Percentiles rank a stretch among this genome's conserved stretches.
phyloP scores from a whole-genome alignment of 2,888 invertebrate genomes.

The Scaptomyza caliginosa region DNA sequence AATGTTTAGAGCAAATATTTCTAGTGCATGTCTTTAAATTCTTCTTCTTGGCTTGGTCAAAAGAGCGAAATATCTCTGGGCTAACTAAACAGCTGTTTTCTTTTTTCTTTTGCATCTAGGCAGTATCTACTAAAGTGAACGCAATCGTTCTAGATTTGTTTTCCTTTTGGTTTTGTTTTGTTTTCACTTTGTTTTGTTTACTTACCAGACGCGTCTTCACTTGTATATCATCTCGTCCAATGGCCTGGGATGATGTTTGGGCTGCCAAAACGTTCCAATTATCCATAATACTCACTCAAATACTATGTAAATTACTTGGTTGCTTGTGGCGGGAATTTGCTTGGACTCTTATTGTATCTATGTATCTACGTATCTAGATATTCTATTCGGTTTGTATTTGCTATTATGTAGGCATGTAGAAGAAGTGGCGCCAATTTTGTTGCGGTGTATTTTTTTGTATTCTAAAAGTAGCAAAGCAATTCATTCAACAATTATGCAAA shows the following conservation, averaged over 20 bases:
- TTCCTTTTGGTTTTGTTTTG: constrained; percentile 68
- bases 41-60: constrained; percentile 33
- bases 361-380: constrained; percentile 1
- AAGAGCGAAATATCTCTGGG: constrained; percentile 52
- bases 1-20: constrained; percentile 52
- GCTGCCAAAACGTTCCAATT: constrained; percentile 89
- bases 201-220: constrained; percentile 82
- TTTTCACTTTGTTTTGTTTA: constrained; percentile 44
- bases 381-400: constrained; percentile 31
- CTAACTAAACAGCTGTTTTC: constrained; percentile 54
- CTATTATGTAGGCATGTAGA: constrained; percentile 8
- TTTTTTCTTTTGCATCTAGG: too few relatives aligned
- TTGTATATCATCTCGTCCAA: constrained; percentile 87
- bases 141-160: constrained; percentile 54
- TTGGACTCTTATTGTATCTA: constrained; percentile 25
- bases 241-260: constrained; percentile 87
- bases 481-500: constrained; percentile 44
- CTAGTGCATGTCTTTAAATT: constrained; percentile 30
- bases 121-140: constrained; percentile 22
- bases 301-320: constrained; percentile 31
- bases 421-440: constrained; percentile 35
- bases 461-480: constrained; percentile 58
- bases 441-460: constrained; percentile 32
- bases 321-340: constrained; percentile 22
- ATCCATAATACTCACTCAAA: constrained; percentile 86